These are phyloP conservation scores for Babyrousa celebensis DNA, from an alignment of 2,797 vertebrate genomes.

Conservation along the genomic window DNA sequence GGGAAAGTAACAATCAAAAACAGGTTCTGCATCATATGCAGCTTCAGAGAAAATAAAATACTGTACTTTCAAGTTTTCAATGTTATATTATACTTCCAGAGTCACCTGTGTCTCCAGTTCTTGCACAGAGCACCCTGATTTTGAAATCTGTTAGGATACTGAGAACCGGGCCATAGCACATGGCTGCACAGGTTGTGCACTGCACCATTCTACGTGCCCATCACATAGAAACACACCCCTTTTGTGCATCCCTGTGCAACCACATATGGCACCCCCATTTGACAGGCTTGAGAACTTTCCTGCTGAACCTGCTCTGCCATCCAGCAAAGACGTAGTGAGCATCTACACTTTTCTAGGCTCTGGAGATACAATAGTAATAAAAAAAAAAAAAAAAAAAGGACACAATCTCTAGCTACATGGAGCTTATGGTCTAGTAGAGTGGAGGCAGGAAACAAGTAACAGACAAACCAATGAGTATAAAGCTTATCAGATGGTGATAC, in stretches of 20 bases:
- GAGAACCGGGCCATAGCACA: not conserved
- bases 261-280: too few species aligned
- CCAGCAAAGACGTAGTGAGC: not conserved
- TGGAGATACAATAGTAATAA: not conserved
- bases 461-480: too few species aligned
- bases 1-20: not conserved
- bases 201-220: not conserved
- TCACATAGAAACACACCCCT: not conserved
- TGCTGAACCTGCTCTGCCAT: not conserved
- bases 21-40: not conserved
- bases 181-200: not conserved
- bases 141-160: not conserved
- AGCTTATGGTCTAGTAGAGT: not conserved
- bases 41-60: slow-evolving; percentile 11
- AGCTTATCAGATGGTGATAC: not conserved
- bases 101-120: not conserved
- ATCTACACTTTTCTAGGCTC: not conserved
- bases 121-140: not conserved
- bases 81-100: not conserved
- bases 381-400: not conserved
- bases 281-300: not conserved
- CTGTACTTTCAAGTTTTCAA: not conserved
- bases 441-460: not conserved
- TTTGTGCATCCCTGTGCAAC: not conserved
- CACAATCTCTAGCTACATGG: not conserved